These are phyloP conservation scores for Drosophila mimetica DNA, from an alignment of 2,888 invertebrate species.

Conservation along the genomic window DNA sequence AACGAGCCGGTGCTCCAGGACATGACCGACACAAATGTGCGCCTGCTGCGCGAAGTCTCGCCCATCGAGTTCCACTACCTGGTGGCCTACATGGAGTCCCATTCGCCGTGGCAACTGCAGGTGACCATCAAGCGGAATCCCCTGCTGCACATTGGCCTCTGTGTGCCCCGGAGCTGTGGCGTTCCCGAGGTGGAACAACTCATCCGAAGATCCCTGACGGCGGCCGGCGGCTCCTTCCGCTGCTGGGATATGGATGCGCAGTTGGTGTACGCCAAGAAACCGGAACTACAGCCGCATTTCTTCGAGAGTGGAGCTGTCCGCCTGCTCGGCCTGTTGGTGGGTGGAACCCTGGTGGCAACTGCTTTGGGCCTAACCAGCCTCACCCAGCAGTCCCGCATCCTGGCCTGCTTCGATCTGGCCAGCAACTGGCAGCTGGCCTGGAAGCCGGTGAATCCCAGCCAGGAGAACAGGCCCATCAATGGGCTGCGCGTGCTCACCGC, in stretches of 20 bases:
- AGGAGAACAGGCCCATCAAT: constrained; percentile 54
- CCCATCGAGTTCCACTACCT: constrained; percentile 52
- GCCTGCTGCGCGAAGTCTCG: constrained; percentile 22
- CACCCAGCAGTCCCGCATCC: background rate
- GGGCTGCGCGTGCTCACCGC: constrained; percentile 52
- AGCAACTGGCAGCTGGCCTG: constrained; percentile 47
- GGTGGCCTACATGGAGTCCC: constrained; percentile 45
- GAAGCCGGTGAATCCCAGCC: background rate
- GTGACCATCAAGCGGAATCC: background rate
- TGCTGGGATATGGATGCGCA: constrained; percentile 33
- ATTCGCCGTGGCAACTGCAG: constrained; percentile 36
- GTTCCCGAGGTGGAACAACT: constrained; percentile 33
- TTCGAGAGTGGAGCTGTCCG: constrained; percentile 8
- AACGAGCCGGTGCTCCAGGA: constrained; percentile 27
- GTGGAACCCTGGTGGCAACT: constrained; percentile 17
- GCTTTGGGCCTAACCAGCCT: constrained; percentile 14
- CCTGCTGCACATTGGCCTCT: constrained; percentile 53
- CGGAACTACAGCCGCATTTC: constrained; percentile 7
- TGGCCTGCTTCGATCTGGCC: constrained; percentile 44
- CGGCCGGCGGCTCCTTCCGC: background rate
- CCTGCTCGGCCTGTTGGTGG: constrained; percentile 5
- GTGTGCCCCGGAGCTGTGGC: constrained; percentile 49
- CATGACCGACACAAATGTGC: constrained; percentile 1
- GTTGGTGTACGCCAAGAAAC: constrained; percentile 45
- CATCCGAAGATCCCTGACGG: constrained; percentile 12